Evolutionary conservation across 2,888 invertebrate genomes (phyloP).

Genomic region (Lepidocyrtoides sp.): DNA sequence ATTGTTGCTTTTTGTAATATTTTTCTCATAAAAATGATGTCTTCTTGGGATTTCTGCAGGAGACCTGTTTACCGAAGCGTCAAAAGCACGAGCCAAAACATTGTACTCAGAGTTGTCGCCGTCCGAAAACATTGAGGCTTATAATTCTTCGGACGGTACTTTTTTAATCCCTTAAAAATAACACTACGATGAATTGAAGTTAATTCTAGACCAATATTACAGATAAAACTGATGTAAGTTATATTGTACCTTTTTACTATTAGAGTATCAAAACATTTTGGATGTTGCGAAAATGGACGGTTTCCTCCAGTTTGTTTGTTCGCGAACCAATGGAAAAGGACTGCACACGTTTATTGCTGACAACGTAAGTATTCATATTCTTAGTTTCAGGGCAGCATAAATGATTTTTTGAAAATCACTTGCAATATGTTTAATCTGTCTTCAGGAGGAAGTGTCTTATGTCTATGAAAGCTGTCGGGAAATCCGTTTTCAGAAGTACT

Average conservation of each 20-base stretch:
- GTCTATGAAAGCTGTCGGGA: constrained; percentile 74
- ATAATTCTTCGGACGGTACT: too few species aligned
- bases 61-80: too few species aligned
- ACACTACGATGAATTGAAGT: too few species aligned
- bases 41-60: too few species aligned
- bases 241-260: too few species aligned
- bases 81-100: too few species aligned
- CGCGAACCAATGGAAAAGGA: constrained; percentile 45
- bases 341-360: constrained; percentile 60
- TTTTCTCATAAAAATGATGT: too few species aligned
- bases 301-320: constrained; percentile 38
- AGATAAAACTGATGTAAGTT: too few species aligned
- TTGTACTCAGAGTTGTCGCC: too few species aligned
- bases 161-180: too few species aligned
- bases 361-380: constrained; percentile 56
- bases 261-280: constrained; percentile 39
- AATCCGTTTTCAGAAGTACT: constrained; percentile 62
- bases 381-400: background rate
- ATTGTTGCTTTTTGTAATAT: background rate
- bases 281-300: constrained; percentile 5
- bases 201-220: too few species aligned
- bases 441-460: constrained; percentile 49
- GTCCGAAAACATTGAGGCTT: too few species aligned
- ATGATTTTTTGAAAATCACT: background rate
- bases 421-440: background rate